Base-by-base conservation (phyloP, 2,797 vertebrate species). In the Momotus momota region DNA sequence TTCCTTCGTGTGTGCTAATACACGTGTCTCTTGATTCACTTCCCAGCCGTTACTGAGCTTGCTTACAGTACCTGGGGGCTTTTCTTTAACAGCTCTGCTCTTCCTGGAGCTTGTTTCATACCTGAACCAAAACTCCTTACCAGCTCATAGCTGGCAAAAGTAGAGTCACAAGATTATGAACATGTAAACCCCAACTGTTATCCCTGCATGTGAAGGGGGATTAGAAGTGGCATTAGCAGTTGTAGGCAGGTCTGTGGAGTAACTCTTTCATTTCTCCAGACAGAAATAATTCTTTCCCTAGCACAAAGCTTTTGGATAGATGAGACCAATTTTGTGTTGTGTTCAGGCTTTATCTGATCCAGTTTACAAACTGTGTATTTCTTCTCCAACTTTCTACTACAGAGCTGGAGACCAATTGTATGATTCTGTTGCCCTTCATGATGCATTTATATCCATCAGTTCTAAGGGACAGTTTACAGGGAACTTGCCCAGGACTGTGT, bases 141-240 rank as follows among this genome's bases (percentile, higher is more conserved):
- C 71, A 90, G 55, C 52, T 81, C 81, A 71, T 74, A 64, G 73
- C 52, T 94, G 52, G 55, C 67, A 55, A 96, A 95, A 94, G 81
- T 81, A 86, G 66, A 93, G 73, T 91, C 91, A 96, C 94, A 91
- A 95, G 96, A 86, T 80, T 79, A 88, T 14, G 31, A 81, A 86
- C 55, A 61, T 74, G 40, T 65, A 96, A 96, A 84, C 83, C 45
- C 64, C 64, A 58, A 3, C 52, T 29, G 6, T 94, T 94, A 90
- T 87, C 74, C 66, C 57, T 85, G 73, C 67, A 26, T 84, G 61
- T 84, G 89, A 71, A 87, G 21, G 17, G 10, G 31, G 84, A 96
- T 95, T 95, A 96, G 64, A 54, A 74, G 12, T n/a, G 73, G 75
- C 81, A 82, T 94, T 91, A 94, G 84, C 60, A 73, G 23, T 82